phyloP scores from a whole-genome alignment of 2,888 invertebrate species.

The Pyrrhia umbra region DNA sequence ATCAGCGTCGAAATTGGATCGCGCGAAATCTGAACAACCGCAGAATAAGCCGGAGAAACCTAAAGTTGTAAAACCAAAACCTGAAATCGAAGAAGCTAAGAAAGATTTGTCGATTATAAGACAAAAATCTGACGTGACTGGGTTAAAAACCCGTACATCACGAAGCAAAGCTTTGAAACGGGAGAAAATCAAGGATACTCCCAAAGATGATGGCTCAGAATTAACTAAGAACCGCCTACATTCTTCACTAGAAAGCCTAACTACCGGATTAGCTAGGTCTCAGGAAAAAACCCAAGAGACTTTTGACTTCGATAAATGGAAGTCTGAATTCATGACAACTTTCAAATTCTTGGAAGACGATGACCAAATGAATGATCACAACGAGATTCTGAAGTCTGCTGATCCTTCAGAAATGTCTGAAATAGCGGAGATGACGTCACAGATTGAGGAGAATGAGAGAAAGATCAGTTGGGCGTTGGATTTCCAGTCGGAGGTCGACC shows the following conservation, averaged over 20 bases:
- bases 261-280: constrained; percentile 82
- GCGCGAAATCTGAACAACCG: constrained; percentile 84
- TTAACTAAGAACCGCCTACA: constrained; percentile 83
- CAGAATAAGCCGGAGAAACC: constrained; percentile 60
- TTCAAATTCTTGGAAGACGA: constrained; percentile 86
- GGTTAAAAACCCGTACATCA: constrained; percentile 86
- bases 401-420: constrained; percentile 88
- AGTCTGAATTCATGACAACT: constrained; percentile 81
- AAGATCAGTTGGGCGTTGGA: constrained; percentile 91
- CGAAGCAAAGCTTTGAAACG: constrained; percentile 78
- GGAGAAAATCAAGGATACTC: constrained; percentile 75
- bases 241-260: constrained; percentile 85
- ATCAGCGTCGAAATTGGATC: constrained; percentile 71
- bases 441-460: constrained; percentile 88
- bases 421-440: constrained; percentile 88
- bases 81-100: constrained; percentile 44
- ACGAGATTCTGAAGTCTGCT: constrained; percentile 82
- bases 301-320: constrained; percentile 88
- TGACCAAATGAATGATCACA: constrained; percentile 82
- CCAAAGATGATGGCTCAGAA: constrained; percentile 72
- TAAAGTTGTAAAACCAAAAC: constrained; percentile 38
- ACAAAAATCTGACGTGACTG: constrained; percentile 91
- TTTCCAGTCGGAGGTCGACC: constrained; percentile 93
- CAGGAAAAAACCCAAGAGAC: constrained; percentile 84
- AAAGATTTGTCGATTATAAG: constrained; percentile 83